phyloP scores from a whole-genome alignment of 2,113 vertebrate species.

The Dissostichus mawsoni region DNA sequence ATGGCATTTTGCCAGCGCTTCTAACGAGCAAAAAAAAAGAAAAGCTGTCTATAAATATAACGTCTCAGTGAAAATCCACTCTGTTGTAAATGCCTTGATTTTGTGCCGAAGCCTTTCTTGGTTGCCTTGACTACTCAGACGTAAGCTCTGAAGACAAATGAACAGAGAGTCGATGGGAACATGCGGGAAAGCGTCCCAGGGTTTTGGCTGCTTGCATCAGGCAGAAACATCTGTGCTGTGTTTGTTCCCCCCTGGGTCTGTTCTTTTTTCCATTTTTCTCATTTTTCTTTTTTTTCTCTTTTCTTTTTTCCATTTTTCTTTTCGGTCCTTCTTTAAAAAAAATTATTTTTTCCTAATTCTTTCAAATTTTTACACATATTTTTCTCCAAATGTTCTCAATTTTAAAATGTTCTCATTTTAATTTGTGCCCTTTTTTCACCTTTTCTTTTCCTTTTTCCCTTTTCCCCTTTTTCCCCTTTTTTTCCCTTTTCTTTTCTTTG shows the following conservation, averaged over 20 bases:
- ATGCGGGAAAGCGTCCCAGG: slow-evolving; percentile 47
- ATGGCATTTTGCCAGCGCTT: slow-evolving; percentile 16
- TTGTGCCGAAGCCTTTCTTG: not conserved
- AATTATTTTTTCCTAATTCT: too few relatives aligned
- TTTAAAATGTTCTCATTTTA: too few relatives aligned
- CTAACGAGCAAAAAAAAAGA: not conserved
- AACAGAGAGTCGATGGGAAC: slow-evolving; percentile 20
- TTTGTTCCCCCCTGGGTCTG: slow-evolving; percentile 47
- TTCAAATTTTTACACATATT: too few relatives aligned
- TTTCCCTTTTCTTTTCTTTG: too few relatives aligned
- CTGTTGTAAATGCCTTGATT: not conserved
- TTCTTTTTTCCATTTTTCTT: too few relatives aligned
- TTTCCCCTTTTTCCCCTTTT: too few relatives aligned
- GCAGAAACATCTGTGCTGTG: slow-evolving; percentile 63
- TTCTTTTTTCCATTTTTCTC: too few relatives aligned
- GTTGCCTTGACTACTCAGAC: slow-evolving; percentile 10
- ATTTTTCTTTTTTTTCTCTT: too few relatives aligned
- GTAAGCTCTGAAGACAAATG: slow-evolving; percentile 31
- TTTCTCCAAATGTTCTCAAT: too few relatives aligned
- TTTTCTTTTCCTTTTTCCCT: too few relatives aligned
- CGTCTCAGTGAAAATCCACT: slow-evolving; percentile 14
- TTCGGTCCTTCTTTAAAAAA: too few relatives aligned
- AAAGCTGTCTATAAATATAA: slow-evolving; percentile 33
- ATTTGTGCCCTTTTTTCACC: too few relatives aligned
- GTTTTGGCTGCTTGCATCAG: slow-evolving; percentile 44